Conservation (phyloP, 2,888 invertebrate species). For the Caenorhabditis drosophilae region DNA sequence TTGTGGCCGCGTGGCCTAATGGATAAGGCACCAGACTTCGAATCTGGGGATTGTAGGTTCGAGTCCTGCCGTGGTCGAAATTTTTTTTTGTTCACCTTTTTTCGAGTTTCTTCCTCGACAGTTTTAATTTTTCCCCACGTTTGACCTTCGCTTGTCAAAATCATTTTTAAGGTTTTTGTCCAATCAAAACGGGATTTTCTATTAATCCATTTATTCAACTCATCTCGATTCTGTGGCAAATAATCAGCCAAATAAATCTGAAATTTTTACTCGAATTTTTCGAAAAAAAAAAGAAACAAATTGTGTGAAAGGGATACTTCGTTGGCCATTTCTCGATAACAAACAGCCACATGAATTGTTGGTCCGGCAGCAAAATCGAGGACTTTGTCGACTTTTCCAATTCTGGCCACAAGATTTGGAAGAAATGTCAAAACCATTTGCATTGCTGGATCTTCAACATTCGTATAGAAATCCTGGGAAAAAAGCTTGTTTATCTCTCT, state of each 20-base stretch:
- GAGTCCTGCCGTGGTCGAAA: constrained; percentile 52
- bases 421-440: constrained; percentile 66
- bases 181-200: constrained; percentile 57
- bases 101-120: constrained; percentile 45
- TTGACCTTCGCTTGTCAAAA: constrained; percentile 52
- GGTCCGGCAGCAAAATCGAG: constrained; percentile 60
- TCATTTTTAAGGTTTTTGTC: constrained; percentile 41
- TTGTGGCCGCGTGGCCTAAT: constrained; percentile 57
- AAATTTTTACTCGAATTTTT: constrained; percentile 11
- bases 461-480: constrained; percentile 62
- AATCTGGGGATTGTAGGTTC: constrained; percentile 52
- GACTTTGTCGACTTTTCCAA: constrained; percentile 43
- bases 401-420: constrained; percentile 60
- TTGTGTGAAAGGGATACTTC: constrained; percentile 40
- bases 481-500: too few relatives aligned
- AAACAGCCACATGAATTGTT: constrained; percentile 65
- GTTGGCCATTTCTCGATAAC: constrained; percentile 57
- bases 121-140: constrained; percentile 33
- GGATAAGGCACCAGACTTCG: constrained; percentile 59
- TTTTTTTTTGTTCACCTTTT: constrained; percentile 46
- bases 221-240: constrained; percentile 62
- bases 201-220: constrained; percentile 55
- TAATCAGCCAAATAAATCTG: constrained; percentile 66
- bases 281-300: too few relatives aligned
- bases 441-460: constrained; percentile 66